Evolutionary conservation across 2,888 invertebrate genomes (phyloP).

Genomic region (Carabus problematicus): DNA sequence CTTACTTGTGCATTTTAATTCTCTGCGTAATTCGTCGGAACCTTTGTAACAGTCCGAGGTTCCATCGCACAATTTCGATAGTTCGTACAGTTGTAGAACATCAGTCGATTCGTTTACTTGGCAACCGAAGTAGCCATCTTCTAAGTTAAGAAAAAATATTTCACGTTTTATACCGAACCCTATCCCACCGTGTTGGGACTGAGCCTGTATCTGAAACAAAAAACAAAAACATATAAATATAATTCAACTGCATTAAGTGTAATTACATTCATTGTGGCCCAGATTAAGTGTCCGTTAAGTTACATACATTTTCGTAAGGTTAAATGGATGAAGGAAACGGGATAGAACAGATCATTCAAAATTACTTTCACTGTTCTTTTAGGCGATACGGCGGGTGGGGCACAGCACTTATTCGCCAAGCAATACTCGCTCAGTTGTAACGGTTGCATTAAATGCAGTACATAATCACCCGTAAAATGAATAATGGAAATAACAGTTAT

Average conservation of each 20-base stretch:
- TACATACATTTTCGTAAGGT: not conserved
- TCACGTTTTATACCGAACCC: conserved; percentile 86
- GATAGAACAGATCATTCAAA: too few species aligned
- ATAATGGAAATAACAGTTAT: too few species aligned
- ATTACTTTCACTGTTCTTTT: too few species aligned
- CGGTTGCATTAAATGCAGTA: too few species aligned
- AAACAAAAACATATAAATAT: conserved; percentile 44
- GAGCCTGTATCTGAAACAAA: conserved; percentile 72
- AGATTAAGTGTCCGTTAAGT: not conserved
- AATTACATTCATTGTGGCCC: too few species aligned
- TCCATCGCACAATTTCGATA: conserved; percentile 93
- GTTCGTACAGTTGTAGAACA: conserved; percentile 92
- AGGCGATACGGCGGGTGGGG: too few species aligned
- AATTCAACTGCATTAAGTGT: too few species aligned
- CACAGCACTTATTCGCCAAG: too few species aligned
- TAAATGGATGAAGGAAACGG: too few species aligned
- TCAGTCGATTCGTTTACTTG: conserved; percentile 96
- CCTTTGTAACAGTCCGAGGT: conserved; percentile 89
- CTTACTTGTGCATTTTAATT: conserved; percentile 94
- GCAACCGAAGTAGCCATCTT: conserved; percentile 97
- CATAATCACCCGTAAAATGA: too few species aligned
- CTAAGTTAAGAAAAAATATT: conserved; percentile 95
- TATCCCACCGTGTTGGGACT: conserved; percentile 77
- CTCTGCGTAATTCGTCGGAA: conserved; percentile 87
- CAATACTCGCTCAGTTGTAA: too few species aligned